A percentile compares a stretch with the other conserved stretches of the same genome.
These are phyloP conservation scores for Dicerorhinus sumatrensis DNA, from an alignment of 2,113 vertebrate genomes.

Conservation along the genomic window DNA sequence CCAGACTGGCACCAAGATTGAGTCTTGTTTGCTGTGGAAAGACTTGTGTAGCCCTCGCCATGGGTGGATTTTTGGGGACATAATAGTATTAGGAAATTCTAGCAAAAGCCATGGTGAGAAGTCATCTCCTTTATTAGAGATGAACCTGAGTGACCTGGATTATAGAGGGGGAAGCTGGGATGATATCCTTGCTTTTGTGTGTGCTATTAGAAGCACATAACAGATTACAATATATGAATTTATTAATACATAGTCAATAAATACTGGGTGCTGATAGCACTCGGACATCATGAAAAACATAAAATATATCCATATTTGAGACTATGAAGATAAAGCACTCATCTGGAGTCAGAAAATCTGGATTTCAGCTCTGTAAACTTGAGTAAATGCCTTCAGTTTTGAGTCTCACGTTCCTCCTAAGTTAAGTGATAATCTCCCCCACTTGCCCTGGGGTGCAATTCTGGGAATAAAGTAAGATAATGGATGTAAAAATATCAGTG, in stretches of 20 bases:
- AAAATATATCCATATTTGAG: background rate
- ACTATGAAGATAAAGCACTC: background rate
- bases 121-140: background rate
- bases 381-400: background rate
- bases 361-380: background rate
- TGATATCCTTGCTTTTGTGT: background rate
- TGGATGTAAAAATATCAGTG: background rate
- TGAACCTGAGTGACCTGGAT: background rate
- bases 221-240: background rate
- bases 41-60: rapidly evolving
- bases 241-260: background rate
- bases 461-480: background rate
- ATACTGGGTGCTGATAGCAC: background rate
- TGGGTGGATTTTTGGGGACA: background rate
- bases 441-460: background rate
- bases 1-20: background rate
- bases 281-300: background rate
- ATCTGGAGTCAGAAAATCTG: background rate
- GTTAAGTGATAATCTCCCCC: background rate
- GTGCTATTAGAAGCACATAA: background rate
- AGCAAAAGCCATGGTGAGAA: background rate
- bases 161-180: background rate
- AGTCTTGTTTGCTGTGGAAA: background rate
- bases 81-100: background rate
- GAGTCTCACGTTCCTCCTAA: background rate